Evolutionary conservation across 2,113 vertebrate genomes (phyloP), one percentile per base, ranked within the genome.

Genomic region (Oncorhynchus keta): DNA sequence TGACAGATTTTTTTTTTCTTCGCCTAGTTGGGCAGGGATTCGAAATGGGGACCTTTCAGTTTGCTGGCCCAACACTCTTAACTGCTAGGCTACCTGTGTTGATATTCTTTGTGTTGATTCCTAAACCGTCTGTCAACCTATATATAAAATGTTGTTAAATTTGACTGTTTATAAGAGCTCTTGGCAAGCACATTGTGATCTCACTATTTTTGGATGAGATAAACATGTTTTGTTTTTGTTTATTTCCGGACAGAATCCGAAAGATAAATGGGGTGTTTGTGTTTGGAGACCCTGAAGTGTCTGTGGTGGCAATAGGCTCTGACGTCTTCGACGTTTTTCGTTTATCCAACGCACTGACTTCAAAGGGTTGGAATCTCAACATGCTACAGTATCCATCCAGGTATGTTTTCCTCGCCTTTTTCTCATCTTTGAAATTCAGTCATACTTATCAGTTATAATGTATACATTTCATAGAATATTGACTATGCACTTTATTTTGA

Each of bases 321-420:
- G 62, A 89, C 3, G 84, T 80, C 48, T 99, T 99, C 20, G 98
- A 99, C 86, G 96, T 99, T 82, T 99, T 95, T 87, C 94, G 95
- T 59, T 92, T 99, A 4, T 98, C 94, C 4, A 97, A 97, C 66
- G 91, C 91, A 61, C 90, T 99, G 86, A 91, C 94, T 45, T 88
- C 95, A 6, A 98, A 95, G 89, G 96, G 96, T 32, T 99, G 98
- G 98, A 97, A 95, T 76, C 90, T 99, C 79, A 99, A 98, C 86
- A 92, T 91, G 2, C 87, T 99, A 39, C 98, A 99, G 90, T 99
- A 94, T 72, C 98, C 98, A 8, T 92, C 95, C 72, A 97, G 98
- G 98, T 99, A 82, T 87, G 16, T 55, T 55, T 55, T 55, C 51
- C 16, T 55, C 51, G 3, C 2, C 9, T 45, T 45, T 45, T 45